Evolutionary conservation across 2,113 vertebrate species (phyloP).

Genomic region (Nothoprocta pentlandii): DNA sequence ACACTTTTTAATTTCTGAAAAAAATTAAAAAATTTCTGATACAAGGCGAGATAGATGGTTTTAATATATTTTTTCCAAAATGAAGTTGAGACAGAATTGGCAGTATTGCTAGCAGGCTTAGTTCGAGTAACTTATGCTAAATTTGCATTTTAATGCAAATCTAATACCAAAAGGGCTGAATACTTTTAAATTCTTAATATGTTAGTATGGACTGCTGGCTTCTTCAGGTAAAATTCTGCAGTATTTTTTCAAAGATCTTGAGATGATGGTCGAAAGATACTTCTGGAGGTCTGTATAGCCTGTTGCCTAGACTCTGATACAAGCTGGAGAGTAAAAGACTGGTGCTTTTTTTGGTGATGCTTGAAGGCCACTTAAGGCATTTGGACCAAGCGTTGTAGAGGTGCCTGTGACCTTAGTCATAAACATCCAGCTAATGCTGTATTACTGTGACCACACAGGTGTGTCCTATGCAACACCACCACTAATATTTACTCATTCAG

Average conservation of each 20-base stretch:
- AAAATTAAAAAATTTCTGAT: neutral
- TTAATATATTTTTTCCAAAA: neutral
- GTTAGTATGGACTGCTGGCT: neutral
- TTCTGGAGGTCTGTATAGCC: neutral
- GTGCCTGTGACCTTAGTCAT: rapidly evolving
- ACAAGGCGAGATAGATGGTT: neutral
- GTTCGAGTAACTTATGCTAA: neutral
- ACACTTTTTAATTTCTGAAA: neutral
- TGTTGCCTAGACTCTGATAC: neutral
- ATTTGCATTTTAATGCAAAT: neutral
- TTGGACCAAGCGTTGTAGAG: neutral
- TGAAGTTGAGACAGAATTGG: neutral
- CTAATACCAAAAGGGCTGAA: neutral
- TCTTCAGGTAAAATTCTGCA: neutral
- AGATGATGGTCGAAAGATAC: neutral
- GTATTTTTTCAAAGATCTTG: neutral
- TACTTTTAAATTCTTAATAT: neutral
- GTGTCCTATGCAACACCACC: rapidly evolving
- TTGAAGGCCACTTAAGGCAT: too few relatives aligned
- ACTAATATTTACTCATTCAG: neutral
- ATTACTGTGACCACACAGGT: rapidly evolving
- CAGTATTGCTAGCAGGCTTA: neutral
- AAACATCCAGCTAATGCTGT: neutral
- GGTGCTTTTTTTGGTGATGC: too few relatives aligned
- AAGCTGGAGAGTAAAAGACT: too few relatives aligned